Evolutionary conservation across 2,888 invertebrate species (phyloP), one percentile per base, ranked within the genome.

Genomic region (Melolontha melolontha): DNA sequence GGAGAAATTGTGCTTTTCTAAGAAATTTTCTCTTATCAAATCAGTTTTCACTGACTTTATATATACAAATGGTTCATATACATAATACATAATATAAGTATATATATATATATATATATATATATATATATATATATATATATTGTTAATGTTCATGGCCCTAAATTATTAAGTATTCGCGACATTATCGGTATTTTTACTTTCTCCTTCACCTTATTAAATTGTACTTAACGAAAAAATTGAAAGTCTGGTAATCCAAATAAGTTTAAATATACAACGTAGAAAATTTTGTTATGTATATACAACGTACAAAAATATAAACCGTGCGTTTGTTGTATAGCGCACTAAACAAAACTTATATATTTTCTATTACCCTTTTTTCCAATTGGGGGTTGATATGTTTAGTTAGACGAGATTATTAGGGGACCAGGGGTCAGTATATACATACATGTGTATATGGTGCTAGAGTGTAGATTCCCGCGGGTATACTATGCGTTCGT

Each of bases 21-120:
- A 50, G 68, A 68, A 68, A 68, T 64, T 68, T 68, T 68, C 68
- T 68, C 68, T 68, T 63, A 64, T 64, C 49, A 68, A 64, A 44
- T 55, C 55, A 44, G 52, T 68, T 68, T 67, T 68, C 64, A 55
- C 68, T 55, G 29, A 8, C 59, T 17, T 34, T 34, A 34, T 34
- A 5, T 34, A 34, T 34, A 34, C 34, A 34, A 34, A 34, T 34
- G 10, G 34, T 34, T 34, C 34, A 34, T 10, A 10, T 59, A 59
- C 10, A 47, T 59, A n/a, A n/a, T n/a, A n/a, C n/a, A n/a, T n/a
- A n/a, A 29, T 29, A 47, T 12, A 11, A n/a, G n/a, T 51, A 27
- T 2, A 27, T 51, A 27, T 12, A 10, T 5, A 16, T 47, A 8
- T 47, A 14, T 16, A 16, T 49, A 17, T 22, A 7, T 49, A 49